These are phyloP conservation scores for Minunthozetes semirufus DNA, from an alignment of 2,888 invertebrate species.

Conservation along the genomic window DNA sequence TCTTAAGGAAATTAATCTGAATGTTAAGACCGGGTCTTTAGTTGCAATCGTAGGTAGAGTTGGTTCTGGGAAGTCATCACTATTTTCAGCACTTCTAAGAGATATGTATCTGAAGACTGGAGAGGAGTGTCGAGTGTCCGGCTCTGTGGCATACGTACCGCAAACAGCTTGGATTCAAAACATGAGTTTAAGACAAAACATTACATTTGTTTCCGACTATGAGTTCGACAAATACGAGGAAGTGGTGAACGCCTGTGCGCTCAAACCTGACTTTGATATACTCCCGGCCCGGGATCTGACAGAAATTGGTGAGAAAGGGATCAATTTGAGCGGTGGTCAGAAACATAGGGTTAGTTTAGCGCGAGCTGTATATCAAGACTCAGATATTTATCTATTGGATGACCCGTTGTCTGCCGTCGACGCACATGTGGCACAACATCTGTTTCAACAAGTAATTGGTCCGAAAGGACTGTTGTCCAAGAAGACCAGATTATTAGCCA, in stretches of 20 bases:
- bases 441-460: constrained; percentile 53
- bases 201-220: constrained; percentile 78
- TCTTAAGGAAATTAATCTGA: constrained; percentile 36
- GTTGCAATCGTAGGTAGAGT: constrained; percentile 41
- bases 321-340: constrained; percentile 60
- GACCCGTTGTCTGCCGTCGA: constrained; percentile 54
- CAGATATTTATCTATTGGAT: constrained; percentile 53
- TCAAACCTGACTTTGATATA: constrained; percentile 54
- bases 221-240: constrained; percentile 67
- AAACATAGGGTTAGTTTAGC: constrained; percentile 51
- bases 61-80: constrained; percentile 39
- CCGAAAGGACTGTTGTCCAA: constrained; percentile 50
- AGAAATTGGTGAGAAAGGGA: constrained; percentile 76
- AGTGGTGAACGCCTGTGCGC: constrained; percentile 75
- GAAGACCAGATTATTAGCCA: constrained; percentile 80
- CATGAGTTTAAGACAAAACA: constrained; percentile 82
- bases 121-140: neutral
- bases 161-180: constrained; percentile 89
- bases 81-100: constrained; percentile 40
- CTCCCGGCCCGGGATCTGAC: constrained; percentile 54
- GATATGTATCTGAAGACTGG: constrained; percentile 43
- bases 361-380: constrained; percentile 41
- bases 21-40: constrained; percentile 35
- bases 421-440: constrained; percentile 52
- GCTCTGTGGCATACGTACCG: constrained; percentile 57